These are phyloP conservation scores for Lepus americanus DNA, from an alignment of 2,113 vertebrate species.

Conservation along the genomic window DNA sequence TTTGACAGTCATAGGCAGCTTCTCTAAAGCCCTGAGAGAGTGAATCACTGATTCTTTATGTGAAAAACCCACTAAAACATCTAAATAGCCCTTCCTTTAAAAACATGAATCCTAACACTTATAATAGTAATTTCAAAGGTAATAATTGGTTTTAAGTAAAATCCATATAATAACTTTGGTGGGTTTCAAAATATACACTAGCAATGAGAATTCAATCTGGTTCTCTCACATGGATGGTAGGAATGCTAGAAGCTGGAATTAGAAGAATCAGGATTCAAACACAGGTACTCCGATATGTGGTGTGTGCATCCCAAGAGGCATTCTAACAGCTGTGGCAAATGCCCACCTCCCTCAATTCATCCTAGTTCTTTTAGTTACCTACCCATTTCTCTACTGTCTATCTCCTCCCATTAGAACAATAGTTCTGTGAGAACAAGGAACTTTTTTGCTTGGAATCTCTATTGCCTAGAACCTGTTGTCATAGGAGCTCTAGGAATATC, in stretches of 20 bases:
- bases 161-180: neutral
- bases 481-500: neutral
- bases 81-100: neutral
- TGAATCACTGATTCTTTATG: neutral
- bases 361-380: neutral
- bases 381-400: neutral
- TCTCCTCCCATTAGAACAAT: neutral
- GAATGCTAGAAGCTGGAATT: too few relatives aligned
- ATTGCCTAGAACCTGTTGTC: neutral
- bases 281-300: too few relatives aligned
- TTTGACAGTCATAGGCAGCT: neutral
- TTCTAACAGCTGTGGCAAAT: too few relatives aligned
- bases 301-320: too few relatives aligned
- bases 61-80: neutral
- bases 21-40: neutral
- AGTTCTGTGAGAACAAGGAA: neutral
- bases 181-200: neutral
- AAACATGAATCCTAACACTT: neutral
- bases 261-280: too few relatives aligned
- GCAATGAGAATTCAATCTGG: neutral
- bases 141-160: neutral
- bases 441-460: neutral
- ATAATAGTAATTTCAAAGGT: neutral
- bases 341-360: too few relatives aligned
- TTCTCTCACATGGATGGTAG: too few relatives aligned